Conservation (phyloP, 2,113 vertebrate species). For the Coptodon rendalli region DNA sequence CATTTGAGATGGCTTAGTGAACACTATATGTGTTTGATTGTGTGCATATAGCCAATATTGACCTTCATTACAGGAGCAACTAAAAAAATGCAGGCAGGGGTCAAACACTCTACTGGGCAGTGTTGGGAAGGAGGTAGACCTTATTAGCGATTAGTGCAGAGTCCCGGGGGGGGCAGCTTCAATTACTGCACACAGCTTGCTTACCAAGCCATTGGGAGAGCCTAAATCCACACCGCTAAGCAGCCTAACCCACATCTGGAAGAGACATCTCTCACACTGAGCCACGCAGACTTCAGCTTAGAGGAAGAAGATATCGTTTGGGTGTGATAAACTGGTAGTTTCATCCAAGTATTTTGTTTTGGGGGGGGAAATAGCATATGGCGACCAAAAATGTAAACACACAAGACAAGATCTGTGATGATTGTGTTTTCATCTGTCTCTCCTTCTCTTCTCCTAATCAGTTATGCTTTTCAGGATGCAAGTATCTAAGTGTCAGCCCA, state of each 20-base stretch:
- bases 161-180: constrained; percentile 29
- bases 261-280: constrained; percentile 1
- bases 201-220: neutral
- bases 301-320: neutral
- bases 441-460: neutral
- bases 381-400: neutral
- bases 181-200: constrained; percentile 53
- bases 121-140: constrained; percentile 8
- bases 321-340: neutral
- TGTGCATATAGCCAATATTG: neutral
- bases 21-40: neutral
- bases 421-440: neutral
- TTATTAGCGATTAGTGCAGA: constrained; percentile 53
- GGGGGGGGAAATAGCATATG: neutral
- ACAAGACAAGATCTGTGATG: neutral
- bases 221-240: neutral
- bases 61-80: constrained; percentile 27
- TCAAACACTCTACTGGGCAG: constrained; percentile 23
- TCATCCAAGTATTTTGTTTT: neutral
- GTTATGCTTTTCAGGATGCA: constrained; percentile 7
- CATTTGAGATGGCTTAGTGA: neutral
- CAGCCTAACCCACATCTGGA: constrained; percentile 28
- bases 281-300: neutral
- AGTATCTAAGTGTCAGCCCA: constrained; percentile 16
- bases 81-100: constrained; percentile 27